A percentile compares a stretch with the other conserved stretches of the same genome.
Conservation (phyloP, 1,140 invertebrate species). For the Drosophila quadrilineata region DNA sequence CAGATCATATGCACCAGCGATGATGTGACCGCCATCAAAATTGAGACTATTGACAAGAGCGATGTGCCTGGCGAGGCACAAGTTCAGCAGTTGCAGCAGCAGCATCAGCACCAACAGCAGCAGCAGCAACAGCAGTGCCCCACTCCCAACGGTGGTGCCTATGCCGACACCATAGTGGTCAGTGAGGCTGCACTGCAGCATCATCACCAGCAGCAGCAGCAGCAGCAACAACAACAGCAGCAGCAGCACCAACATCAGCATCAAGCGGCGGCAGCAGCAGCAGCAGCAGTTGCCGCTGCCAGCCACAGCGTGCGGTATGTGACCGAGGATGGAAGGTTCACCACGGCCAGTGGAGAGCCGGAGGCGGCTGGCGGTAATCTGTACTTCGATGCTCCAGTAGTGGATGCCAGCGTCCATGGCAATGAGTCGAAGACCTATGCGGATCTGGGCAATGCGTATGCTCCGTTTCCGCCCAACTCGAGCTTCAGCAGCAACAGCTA, state of each 20-base stretch:
- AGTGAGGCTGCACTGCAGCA: slow-evolving; percentile 59
- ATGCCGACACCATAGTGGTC: slow-evolving; percentile 64
- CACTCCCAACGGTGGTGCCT: slow-evolving; percentile 63
- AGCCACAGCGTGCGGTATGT: slow-evolving; percentile 45
- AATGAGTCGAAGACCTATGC: slow-evolving; percentile 77
- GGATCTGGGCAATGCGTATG: slow-evolving; percentile 67
- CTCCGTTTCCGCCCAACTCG: slow-evolving; percentile 50
- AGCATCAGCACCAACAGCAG: slow-evolving; percentile 55
- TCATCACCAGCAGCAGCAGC: slow-evolving; percentile 63
- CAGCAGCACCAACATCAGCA: slow-evolving; percentile 18
- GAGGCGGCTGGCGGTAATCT: slow-evolving; percentile 42
- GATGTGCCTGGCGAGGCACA: slow-evolving; percentile 37
- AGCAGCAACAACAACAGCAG: slow-evolving; percentile 44
- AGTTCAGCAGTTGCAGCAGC: slow-evolving; percentile 56
- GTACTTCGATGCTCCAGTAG: slow-evolving; percentile 59
- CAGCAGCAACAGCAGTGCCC: slow-evolving; percentile 68
- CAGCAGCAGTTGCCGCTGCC: slow-evolving; percentile 27
- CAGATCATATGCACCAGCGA: slow-evolving; percentile 62
- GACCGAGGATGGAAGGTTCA: slow-evolving; percentile 58
- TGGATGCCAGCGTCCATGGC: slow-evolving; percentile 53
- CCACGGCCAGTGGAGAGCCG: slow-evolving; percentile 29
- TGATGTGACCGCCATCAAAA: slow-evolving; percentile 62
- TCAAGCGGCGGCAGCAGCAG: slow-evolving; percentile 23
- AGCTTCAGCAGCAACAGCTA: slow-evolving; percentile 58
- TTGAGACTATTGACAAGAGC: slow-evolving; percentile 68